Evolutionary conservation across 2,888 invertebrate genomes (phyloP).

Genomic region (Rhorus exstirpatorius): DNA sequence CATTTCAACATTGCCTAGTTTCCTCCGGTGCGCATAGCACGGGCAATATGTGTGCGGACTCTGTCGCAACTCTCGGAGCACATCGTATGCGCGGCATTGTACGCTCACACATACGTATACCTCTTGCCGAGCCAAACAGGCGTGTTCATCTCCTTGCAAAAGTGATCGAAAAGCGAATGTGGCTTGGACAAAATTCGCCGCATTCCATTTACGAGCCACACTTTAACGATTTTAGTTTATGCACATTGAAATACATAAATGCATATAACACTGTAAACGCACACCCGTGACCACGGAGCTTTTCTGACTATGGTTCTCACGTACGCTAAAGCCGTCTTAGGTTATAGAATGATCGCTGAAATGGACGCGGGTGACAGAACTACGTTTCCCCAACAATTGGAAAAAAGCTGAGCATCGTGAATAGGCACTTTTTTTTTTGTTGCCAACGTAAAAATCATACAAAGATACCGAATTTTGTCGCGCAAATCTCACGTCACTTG

Average conservation of each 20-base stretch:
- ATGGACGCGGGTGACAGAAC: no score
- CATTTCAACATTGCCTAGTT: constrained; percentile 44
- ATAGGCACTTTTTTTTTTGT: no score
- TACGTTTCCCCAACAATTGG: no score
- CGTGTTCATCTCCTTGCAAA: constrained; percentile 26
- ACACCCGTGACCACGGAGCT: not conserved
- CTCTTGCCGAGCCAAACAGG: not conserved
- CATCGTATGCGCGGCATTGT: not conserved
- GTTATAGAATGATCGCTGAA: no score
- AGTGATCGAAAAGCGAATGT: constrained; percentile 64
- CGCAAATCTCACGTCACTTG: no score
- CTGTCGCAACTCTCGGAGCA: constrained; percentile 31
- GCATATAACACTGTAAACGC: not conserved
- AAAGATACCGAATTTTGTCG: no score
- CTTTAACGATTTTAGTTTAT: constrained; percentile 5
- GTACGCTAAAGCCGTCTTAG: no score
- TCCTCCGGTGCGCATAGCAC: constrained; percentile 23
- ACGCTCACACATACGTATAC: not conserved
- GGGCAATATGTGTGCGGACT: constrained; percentile 43
- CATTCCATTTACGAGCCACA: constrained; percentile 77
- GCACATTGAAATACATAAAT: not conserved
- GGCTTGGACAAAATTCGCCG: constrained; percentile 71
- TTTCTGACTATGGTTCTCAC: not conserved
- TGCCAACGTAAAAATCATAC: no score
- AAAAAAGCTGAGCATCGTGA: no score